Evolutionary conservation across 1,140 invertebrate species (phyloP), one percentile per base, ranked within the genome.

Genomic region (Adelges cooleyi): DNA sequence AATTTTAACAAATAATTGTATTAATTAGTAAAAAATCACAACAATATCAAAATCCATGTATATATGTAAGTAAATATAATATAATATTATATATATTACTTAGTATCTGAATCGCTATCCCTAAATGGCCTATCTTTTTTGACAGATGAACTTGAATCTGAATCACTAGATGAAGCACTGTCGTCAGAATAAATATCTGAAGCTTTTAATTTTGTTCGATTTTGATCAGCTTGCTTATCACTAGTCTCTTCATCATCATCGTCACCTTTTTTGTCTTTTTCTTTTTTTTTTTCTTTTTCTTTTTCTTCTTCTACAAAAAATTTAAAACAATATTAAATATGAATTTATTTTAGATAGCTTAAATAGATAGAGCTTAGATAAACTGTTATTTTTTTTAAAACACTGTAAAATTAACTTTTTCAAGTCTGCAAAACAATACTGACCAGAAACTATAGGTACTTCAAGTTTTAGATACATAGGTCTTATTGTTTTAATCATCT

Each of bases 111-210:
- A 13, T 79, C 72, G 68, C 77, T 79, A 46, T 15, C 56, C 17
- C 40, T 36, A 23, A 50, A 65, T 5, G 17, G 29, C 20, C 59
- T 23, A 36, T 11, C 17, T 23, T 52, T 36, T 25, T 42, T 51
- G 3, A 23, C 15, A 10, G 46, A 48, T 20, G 8, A 3, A 17
- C 40, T 59, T 8, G 72, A 76, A 59, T 82, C 81, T 0, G 79
- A 81, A 69, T 79, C 78, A 49, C 68, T 70, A 52, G 71, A 72
- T 56, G 71, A 72, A 33, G 87, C 90, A 69, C 90, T 92, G 69
- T 95, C 92, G 74, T 96, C 93, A 0, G 68, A 69, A 59, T 69
- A 69, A 54, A 69, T 92, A 76, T 97, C 93, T 0, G 90, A 92
- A 0, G 91, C 89, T 77, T 93, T 95, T 53, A 93, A 77, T 70